Evolutionary conservation across 2,888 invertebrate genomes (phyloP), one percentile per base, ranked within the genome.

Genomic region (Adelphocoris suturalis): DNA sequence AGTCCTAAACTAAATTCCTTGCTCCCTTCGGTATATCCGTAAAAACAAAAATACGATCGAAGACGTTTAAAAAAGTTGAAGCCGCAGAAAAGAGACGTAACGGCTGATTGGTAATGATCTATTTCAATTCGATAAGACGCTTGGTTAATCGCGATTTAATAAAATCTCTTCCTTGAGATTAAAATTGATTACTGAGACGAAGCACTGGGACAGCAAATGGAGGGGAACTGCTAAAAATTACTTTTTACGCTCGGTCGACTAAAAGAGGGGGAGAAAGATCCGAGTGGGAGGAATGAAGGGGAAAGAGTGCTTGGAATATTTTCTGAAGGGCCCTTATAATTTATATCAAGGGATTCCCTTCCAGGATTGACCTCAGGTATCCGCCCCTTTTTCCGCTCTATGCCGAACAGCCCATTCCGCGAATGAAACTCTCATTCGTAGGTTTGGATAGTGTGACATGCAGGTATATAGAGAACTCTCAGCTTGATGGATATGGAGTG

Each of bases 171-270:
- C 82, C 52, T 82, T 19, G 47, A 52, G 82, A 82, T 52, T 82
- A 82, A 82, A 82, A 82, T 82, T 48, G 52, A 82, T 82, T 82
- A 82, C 82, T 23, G 82, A 52, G 46, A 52, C 82, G 48, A 52
- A 52, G 48, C 82, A 78, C 46, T 78, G 78, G 28, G 11, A 46
- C 47, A 52, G 82, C 19, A 82, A 82, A 52, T 82, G 82, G 82
- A 82, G 19, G 82, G 82, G 52, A 52, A 27, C 82, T 52, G 48
- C 48, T 82, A 82, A 82, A 82, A 82, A 82, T 82, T 82, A 82
- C 82, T 82, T 82, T 82, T 82, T 52, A 82, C 82, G 52, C 47
- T 82, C 82, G 82, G 82, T 52, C 27, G 52, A 14, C 5, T 52
- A 46, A 46, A 37, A 12, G 46, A 28, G 27, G 48, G 48, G 81